Conservation (phyloP, 2,797 vertebrate genomes). For the Streptopelia turtur region DNA sequence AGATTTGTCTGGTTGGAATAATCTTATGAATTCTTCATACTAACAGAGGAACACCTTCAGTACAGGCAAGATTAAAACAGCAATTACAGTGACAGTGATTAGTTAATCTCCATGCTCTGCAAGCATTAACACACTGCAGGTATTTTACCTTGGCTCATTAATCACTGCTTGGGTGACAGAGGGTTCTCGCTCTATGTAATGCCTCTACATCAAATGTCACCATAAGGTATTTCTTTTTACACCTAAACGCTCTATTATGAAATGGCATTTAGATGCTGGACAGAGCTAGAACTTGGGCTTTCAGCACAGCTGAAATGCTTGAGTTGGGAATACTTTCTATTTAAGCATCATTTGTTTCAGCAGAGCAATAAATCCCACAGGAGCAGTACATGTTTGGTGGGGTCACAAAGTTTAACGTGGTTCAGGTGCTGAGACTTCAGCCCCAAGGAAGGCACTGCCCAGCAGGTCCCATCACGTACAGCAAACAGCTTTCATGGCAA, state of each 20-base stretch:
- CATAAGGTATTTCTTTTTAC: not conserved
- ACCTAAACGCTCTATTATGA: not conserved
- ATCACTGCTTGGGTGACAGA: not conserved
- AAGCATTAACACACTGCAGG: constrained; percentile 48
- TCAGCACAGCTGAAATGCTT: constrained; percentile 13
- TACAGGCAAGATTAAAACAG: not conserved
- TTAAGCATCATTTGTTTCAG: not conserved
- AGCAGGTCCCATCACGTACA: constrained; percentile 33
- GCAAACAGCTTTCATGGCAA: constrained; percentile 51
- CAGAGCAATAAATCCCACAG: not conserved
- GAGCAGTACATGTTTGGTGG: not conserved
- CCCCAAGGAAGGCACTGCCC: constrained; percentile 52
- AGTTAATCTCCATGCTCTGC: constrained; percentile 6
- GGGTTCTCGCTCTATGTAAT: not conserved
- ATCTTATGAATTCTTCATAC: not conserved
- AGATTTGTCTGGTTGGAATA: not conserved
- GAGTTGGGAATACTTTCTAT: not conserved
- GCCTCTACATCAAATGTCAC: constrained; percentile 24
- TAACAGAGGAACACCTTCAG: not conserved
- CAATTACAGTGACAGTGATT: constrained; percentile 33
- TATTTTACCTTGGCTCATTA: constrained; percentile 40
- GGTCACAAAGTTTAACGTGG: not conserved
- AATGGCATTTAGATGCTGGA: constrained; percentile 39
- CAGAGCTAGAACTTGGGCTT: constrained; percentile 26
- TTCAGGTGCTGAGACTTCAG: not conserved